Evolutionary conservation across 2,113 vertebrate genomes (phyloP).

Genomic region (Sceloporus tristichus): DNA sequence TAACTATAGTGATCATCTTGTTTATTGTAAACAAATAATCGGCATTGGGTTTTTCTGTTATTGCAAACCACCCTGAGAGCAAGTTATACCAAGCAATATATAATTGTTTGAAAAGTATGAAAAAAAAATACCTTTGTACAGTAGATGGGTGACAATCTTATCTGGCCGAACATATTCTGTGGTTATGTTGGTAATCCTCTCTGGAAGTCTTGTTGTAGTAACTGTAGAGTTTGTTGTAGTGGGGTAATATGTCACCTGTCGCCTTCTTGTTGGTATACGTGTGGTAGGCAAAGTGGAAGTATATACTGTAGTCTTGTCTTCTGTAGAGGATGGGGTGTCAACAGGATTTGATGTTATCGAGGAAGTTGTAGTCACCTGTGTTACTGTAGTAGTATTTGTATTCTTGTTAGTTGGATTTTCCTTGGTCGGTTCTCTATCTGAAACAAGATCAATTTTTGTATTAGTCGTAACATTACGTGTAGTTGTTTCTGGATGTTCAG

Average conservation of each 20-base stretch:
- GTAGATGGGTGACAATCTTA: background rate
- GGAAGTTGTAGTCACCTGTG: conserved; percentile 21
- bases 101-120: background rate
- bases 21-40: background rate
- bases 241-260: conserved; percentile 8
- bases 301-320: background rate
- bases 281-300: conserved; percentile 4
- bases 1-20: background rate
- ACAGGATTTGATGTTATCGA: background rate
- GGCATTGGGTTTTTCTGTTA: background rate
- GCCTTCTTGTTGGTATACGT: conserved; percentile 20
- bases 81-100: background rate
- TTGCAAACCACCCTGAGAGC: background rate
- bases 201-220: conserved; percentile 23
- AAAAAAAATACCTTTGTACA: conserved; percentile 2
- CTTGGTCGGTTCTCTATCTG: conserved; percentile 41
- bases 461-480: conserved; percentile 24
- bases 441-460: conserved; percentile 31
- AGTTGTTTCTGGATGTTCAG: conserved; percentile 23
- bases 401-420: conserved; percentile 28
- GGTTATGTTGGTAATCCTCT: conserved; percentile 5
- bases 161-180: conserved; percentile 13
- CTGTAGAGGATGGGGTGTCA: conserved; percentile 1
- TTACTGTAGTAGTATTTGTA: conserved; percentile 36
- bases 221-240: conserved; percentile 3